Evolutionary conservation across 2,888 invertebrate genomes (phyloP).

Genomic region (Apamea sordens): DNA sequence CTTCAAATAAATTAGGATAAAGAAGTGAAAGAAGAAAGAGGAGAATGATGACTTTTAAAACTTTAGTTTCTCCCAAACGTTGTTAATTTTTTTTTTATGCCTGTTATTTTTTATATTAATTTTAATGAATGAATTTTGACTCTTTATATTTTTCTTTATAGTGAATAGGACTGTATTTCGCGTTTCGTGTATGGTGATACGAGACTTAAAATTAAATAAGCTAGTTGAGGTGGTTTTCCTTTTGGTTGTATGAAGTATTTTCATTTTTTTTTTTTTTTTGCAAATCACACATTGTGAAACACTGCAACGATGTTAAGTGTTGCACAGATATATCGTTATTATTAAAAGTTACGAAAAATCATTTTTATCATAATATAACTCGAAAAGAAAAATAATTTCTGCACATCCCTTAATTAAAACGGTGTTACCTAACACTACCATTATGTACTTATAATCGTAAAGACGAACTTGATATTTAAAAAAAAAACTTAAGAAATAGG

Average conservation of each 20-base stretch:
- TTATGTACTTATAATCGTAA: background rate
- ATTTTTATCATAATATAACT: background rate
- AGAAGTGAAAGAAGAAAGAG: too few relatives aligned
- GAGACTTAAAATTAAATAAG: constrained; percentile 50
- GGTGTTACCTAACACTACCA: background rate
- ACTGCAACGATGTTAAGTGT: constrained; percentile 40
- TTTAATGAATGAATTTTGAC: background rate
- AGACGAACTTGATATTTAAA: background rate
- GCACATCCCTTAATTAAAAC: constrained; percentile 8
- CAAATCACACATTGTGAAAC: constrained; percentile 53
- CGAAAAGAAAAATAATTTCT: constrained; percentile 18
- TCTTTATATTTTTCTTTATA: background rate
- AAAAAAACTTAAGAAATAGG: background rate
- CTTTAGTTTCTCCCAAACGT: background rate
- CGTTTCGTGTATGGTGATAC: constrained; percentile 48
- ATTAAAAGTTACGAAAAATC: constrained; percentile 4
- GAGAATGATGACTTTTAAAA: background rate
- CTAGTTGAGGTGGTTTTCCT: constrained; percentile 85
- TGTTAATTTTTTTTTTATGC: background rate
- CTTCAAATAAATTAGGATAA: background rate
- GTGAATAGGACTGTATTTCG: background rate
- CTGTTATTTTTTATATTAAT: too few relatives aligned
- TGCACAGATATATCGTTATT: constrained; percentile 36
- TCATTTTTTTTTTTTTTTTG: constrained; percentile 53
- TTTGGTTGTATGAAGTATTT: constrained; percentile 87